Evolutionary conservation across 2,797 vertebrate genomes (phyloP).

Genomic region (Austrolebias charrua): DNA sequence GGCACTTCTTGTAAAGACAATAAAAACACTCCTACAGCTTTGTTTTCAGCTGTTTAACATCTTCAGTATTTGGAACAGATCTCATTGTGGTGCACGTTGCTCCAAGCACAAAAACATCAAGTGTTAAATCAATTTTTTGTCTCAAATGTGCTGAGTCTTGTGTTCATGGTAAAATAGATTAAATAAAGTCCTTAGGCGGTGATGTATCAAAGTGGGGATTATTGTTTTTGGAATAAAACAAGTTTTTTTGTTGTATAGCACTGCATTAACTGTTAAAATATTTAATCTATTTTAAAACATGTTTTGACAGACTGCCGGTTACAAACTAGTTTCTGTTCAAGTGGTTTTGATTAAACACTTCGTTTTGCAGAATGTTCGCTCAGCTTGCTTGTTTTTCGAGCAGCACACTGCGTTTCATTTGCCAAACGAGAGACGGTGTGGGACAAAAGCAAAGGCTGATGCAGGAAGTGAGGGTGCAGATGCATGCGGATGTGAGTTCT

Average conservation of each 20-base stretch:
- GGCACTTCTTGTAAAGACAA: slow-evolving; percentile 1
- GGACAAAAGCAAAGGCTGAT: not conserved
- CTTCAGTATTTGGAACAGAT: slow-evolving; percentile 23
- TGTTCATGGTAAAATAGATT: slow-evolving; percentile 24
- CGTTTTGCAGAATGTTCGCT: slow-evolving; percentile 4
- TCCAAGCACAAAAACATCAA: slow-evolving; percentile 32
- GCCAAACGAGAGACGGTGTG: slow-evolving; percentile 5
- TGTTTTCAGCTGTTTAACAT: slow-evolving; percentile 17
- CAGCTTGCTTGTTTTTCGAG: slow-evolving; percentile 3
- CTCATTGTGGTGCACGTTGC: slow-evolving; percentile 1
- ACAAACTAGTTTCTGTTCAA: slow-evolving; percentile 6
- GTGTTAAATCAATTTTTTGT: slow-evolving; percentile 30
- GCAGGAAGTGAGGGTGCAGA: not conserved
- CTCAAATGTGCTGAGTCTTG: slow-evolving; percentile 15
- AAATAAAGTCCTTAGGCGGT: slow-evolving; percentile 4
- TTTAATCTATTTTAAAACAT: slow-evolving; percentile 12
- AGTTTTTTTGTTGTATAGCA: slow-evolving; percentile 6
- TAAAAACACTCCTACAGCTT: slow-evolving; percentile 11
- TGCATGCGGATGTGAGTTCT: not conserved
- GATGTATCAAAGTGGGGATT: not conserved
- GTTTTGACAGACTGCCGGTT: slow-evolving; percentile 5
- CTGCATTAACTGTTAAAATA: slow-evolving; percentile 16
- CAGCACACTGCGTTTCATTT: not conserved
- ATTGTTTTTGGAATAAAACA: slow-evolving; percentile 7
- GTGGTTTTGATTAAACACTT: not conserved